Base-by-base conservation (phyloP, 2,113 vertebrate species). In the Ailuropoda melanoleuca region DNA sequence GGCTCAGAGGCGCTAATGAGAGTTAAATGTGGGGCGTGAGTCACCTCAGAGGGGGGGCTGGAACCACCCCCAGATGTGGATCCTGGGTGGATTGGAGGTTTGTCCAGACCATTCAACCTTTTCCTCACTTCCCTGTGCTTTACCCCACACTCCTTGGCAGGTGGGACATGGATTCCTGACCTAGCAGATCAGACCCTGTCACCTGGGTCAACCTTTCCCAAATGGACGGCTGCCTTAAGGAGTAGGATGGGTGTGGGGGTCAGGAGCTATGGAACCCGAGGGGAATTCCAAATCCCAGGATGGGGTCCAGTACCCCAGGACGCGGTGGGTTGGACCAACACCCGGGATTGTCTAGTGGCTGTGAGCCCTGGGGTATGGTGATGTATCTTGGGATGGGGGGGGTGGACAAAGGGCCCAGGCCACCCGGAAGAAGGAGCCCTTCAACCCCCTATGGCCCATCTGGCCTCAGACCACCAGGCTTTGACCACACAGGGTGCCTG, bases 371-470 rank as follows among this genome's bases (percentile, higher is more conserved):
- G 72, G 77, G 12, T 91, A 81, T 82, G 88, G 75, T 37, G 62
- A 75, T 70, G 56, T 66, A 58, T 70, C 85, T 55, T 64, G 81
- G 66, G 81, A 34, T 50, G 53, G 81, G 94, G 94, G 62, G 74
- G 82, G n/a, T 98, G 70, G 94, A 93, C 97, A 89, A 92, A 96
- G 75, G 93, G 93, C 95, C 92, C 86, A 92, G 95, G 96, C 97
- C 97, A 97, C 96, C 96, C 21, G 23, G 96, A 83, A 97, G 96
- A 83, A 97, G 91, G 93, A 85, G 72, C 84, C 87, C 53, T 66
- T 86, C 97, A 98, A 98, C 98, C 98, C 98, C 98, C 97, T 97
- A 97, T 98, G 94, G 98, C 98, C 98, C 98, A 98, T 98, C 99
- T 98, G 98, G 98, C 98, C 97, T 98, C 92, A 97, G 97, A 98